phyloP scores from a whole-genome alignment of 2,113 vertebrate species.

The Sciurus niger region DNA sequence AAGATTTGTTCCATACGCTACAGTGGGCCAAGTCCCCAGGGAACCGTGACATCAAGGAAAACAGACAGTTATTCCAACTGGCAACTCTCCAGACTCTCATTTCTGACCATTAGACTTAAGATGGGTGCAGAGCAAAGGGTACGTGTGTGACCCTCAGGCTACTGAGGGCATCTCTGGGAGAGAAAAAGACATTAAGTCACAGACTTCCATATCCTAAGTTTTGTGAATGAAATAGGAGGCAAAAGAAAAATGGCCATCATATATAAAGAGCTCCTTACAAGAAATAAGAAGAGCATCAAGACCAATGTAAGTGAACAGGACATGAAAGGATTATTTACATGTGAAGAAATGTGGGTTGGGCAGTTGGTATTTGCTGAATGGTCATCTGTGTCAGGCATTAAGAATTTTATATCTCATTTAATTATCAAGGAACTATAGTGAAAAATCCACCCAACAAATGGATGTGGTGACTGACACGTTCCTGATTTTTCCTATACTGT shows the following conservation, averaged over 20 bases:
- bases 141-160: neutral
- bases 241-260: neutral
- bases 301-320: neutral
- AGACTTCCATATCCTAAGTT: neutral
- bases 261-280: constrained; percentile 19
- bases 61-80: neutral
- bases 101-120: neutral
- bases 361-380: fast-evolving
- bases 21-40: neutral
- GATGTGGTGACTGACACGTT: neutral
- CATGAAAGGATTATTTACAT: fast-evolving
- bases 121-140: fast-evolving
- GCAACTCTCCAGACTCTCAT: neutral
- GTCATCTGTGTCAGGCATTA: neutral
- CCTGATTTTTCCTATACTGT: neutral
- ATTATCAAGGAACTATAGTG: neutral
- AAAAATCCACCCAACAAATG: neutral
- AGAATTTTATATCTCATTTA: neutral
- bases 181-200: neutral
- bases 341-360: neutral
- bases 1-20: neutral
- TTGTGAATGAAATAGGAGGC: neutral
- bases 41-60: neutral
- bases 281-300: neutral
- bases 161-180: neutral